Evolutionary conservation across 2,113 vertebrate species (phyloP).

Genomic region (Apeltes quadracus): DNA sequence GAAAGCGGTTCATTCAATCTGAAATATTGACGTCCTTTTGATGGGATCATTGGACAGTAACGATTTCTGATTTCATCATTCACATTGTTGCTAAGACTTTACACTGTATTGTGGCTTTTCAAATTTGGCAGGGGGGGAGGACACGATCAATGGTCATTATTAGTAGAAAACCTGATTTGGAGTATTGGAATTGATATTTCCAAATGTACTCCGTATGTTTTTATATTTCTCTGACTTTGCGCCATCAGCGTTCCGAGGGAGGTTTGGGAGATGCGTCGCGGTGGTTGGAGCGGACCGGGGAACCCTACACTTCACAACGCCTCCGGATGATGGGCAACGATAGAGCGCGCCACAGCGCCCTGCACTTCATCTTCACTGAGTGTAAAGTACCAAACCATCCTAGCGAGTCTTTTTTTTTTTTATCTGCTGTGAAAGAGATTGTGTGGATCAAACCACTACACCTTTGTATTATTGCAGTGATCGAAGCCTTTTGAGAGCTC

Average conservation of each 20-base stretch:
- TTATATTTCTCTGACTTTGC: not conserved
- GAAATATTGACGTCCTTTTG: not conserved
- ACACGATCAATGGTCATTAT: not conserved
- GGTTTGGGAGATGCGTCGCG: slow-evolving; percentile 60
- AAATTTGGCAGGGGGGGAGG: no score
- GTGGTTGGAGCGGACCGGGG: slow-evolving; percentile 80
- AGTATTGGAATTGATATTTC: no score
- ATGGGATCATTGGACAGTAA: no score
- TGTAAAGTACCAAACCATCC: slow-evolving; percentile 81
- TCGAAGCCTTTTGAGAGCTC: no score
- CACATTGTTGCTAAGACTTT: not conserved
- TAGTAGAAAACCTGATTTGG: not conserved
- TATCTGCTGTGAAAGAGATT: no score
- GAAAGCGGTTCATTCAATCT: not conserved
- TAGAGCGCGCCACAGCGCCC: slow-evolving; percentile 46
- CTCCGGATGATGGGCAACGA: slow-evolving; percentile 66
- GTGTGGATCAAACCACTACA: no score
- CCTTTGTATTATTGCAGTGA: no score
- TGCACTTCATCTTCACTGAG: slow-evolving; percentile 82
- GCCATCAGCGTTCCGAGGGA: not conserved
- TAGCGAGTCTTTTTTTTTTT: not conserved
- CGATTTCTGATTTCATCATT: not conserved
- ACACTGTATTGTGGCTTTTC: not conserved
- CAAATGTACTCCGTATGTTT: no score
- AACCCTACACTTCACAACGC: slow-evolving; percentile 53